A percentile compares a stretch with the other conserved stretches of the same genome.
phyloP scores from a whole-genome alignment of 1,140 invertebrate species.

The Sycophila sp. region DNA sequence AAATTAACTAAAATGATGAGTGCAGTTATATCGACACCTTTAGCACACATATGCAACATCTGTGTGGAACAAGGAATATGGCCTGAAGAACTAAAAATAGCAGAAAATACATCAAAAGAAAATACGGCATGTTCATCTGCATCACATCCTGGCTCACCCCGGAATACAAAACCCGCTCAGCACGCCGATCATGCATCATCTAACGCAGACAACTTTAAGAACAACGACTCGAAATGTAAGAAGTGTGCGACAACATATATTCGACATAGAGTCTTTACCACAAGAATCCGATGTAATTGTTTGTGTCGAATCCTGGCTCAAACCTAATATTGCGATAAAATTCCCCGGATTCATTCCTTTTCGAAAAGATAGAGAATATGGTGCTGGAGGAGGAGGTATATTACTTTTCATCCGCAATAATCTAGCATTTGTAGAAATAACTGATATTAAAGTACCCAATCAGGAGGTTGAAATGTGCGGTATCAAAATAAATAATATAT shows the following conservation, averaged over 20 bases:
- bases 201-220: not conserved
- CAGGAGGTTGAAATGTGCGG: not conserved
- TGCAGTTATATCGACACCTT: too few species aligned
- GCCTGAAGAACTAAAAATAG: too few species aligned
- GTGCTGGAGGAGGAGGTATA: not conserved
- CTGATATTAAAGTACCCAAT: not conserved
- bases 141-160: too few species aligned
- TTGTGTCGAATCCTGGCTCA: not conserved
- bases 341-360: not conserved
- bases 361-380: not conserved
- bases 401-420: constrained; percentile 1
- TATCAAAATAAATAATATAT: constrained; percentile 7
- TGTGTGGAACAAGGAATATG: too few species aligned
- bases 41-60: too few species aligned
- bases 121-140: too few species aligned
- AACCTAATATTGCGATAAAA: not conserved
- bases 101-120: too few species aligned
- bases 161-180: too few species aligned
- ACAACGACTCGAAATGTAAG: not conserved
- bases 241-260: not conserved
- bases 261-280: not conserved
- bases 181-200: too few species aligned
- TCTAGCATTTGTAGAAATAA: not conserved
- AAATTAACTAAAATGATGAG: too few species aligned
- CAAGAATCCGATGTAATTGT: not conserved